phyloP scores from a whole-genome alignment of 64 coral and sea anemone genomes.

The Stichodactyla helianthus region DNA sequence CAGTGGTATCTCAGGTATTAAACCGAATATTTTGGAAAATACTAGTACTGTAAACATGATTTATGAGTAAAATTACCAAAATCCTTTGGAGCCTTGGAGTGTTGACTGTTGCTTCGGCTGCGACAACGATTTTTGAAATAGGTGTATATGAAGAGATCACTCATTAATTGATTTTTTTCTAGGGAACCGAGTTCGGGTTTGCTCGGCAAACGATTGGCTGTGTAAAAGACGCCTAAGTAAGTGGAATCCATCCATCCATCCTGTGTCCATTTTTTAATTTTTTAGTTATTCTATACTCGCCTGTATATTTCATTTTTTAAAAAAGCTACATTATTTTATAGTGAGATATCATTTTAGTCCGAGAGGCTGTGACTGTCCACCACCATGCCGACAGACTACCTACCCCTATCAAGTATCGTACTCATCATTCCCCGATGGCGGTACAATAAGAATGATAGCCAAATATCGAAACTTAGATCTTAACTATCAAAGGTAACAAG shows the following conservation, averaged over 20 bases:
- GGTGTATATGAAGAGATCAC: background rate
- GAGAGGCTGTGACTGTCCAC: background rate
- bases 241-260: background rate
- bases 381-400: background rate
- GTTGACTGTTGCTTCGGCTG: too few species aligned
- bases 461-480: background rate
- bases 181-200: background rate
- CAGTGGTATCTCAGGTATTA: too few species aligned
- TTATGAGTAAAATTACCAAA: too few species aligned
- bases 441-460: background rate
- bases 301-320: too few species aligned
- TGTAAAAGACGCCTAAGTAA: background rate
- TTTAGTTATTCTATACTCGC: too few species aligned
- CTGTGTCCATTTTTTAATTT: background rate
- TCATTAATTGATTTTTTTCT: background rate
- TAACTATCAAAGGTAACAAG: background rate
- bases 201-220: background rate
- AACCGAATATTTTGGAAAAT: too few species aligned
- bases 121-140: too few species aligned
- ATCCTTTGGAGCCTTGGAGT: too few species aligned
- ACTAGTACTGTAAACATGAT: too few species aligned
- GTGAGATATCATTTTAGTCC: constrained; percentile 5
- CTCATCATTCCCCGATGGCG: background rate
- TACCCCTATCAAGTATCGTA: background rate
- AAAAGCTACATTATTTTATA: background rate